Evolutionary conservation across 2,888 invertebrate genomes (phyloP), one percentile per base, ranked within the genome.

Genomic region (Ochropacha duplaris): DNA sequence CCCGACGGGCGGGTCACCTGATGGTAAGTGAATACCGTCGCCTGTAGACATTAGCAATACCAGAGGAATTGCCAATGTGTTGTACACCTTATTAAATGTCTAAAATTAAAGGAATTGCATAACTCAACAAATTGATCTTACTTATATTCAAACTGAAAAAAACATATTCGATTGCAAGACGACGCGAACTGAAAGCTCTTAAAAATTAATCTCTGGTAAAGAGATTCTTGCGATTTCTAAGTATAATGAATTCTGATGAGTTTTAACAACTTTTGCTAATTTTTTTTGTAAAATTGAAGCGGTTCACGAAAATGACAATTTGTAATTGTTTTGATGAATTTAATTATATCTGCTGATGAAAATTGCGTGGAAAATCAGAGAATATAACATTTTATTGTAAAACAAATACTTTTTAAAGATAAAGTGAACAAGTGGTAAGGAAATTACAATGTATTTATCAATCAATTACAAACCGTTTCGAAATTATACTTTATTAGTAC

Each of bases 201-300:
- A 44, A 44, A 19, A 9, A 44, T 44, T 44, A 2, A 19, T 16
- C 19, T 19, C 3, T 19, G 19, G 8, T 44, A 16, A 19, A 39
- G n/a, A 3, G 16, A 19, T 44, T 44, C 39, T 14, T 16, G 8
- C 39, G 5, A 44, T 44, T 51, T 16, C 16, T 28, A 0, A 24
- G 31, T 49, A 49, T 49, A 28, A 55, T 55, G 57, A 60, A 57
- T 60, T 68, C 55, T 57, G 51, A 49, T 49, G 54, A 39, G 36
- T 54, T 36, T 11, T 39, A 26, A 50, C 24, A 26, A 24, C 50
- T 16, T 28, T 50, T 24, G 58, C 59, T 68, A 75, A 76, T 75
- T 76, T 63, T 64, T 72, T 73, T 66, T 65, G 65, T 57, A 66
- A 76, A 76, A 75, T 76, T 76, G 69, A 67, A 74, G 69, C 65